Percentiles rank a stretch among this genome's conserved stretches.
Conservation (phyloP, 2,888 invertebrate species). For the Rhodophaea formosa region DNA sequence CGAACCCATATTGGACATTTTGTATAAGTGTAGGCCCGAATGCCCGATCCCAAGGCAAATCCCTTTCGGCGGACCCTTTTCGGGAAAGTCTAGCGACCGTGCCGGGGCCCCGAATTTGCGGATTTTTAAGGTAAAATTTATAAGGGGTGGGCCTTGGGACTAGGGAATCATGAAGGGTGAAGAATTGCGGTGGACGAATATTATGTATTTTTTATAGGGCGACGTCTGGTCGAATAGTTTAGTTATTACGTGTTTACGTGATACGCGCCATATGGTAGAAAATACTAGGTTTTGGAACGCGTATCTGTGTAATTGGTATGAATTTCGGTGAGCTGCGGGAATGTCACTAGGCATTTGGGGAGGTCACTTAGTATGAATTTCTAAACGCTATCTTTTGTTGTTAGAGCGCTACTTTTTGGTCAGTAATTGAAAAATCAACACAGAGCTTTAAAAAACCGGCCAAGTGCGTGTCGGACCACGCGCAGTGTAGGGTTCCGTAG, state of each 20-base stretch:
- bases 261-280: not conserved
- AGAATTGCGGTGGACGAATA: constrained; percentile 39
- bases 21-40: constrained; percentile 77
- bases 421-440: no score
- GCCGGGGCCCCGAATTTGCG: constrained; percentile 76
- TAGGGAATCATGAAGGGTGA: constrained; percentile 28
- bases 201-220: constrained; percentile 30
- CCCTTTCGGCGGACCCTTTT: constrained; percentile 78
- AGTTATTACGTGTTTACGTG: constrained; percentile 16
- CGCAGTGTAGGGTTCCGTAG: no score
- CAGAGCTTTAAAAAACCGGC: no score
- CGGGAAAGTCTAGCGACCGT: constrained; percentile 70
- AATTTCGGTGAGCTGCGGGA: not conserved
- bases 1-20: constrained; percentile 77
- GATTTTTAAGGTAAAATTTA: constrained; percentile 81
- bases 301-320: not conserved
- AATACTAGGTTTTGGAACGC: not conserved
- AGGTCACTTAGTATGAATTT: not conserved
- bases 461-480: no score
- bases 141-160: constrained; percentile 54
- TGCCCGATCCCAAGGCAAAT: constrained; percentile 76
- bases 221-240: constrained; percentile 25
- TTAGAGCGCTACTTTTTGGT: no score
- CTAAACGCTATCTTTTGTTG: not conserved
- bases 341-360: not conserved